These are phyloP conservation scores for Chiloscyllium punctatum DNA, from an alignment of 2,797 vertebrate species.

Conservation along the genomic window DNA sequence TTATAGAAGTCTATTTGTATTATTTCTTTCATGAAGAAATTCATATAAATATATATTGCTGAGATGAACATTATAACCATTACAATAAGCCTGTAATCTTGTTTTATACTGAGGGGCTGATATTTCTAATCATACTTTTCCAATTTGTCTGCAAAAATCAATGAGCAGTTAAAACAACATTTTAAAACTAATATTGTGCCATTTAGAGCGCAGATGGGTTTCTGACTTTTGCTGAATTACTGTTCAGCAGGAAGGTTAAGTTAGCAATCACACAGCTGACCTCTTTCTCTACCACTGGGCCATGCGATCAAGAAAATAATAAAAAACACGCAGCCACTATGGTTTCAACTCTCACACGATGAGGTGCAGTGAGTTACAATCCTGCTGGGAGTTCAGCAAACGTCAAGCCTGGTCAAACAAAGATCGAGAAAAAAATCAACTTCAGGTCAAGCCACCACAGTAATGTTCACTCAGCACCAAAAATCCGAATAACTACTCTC, in stretches of 20 bases:
- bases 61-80: background rate
- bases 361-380: background rate
- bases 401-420: conserved; percentile 32
- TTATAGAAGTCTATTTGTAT: conserved; percentile 1
- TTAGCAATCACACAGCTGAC: conserved; percentile 37
- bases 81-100: background rate
- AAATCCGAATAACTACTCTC: background rate
- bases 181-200: conserved; percentile 35
- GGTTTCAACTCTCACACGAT: background rate
- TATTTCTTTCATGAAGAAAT: background rate
- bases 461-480: background rate
- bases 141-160: conserved; percentile 12
- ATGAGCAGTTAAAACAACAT: conserved; percentile 24
- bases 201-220: conserved; percentile 20
- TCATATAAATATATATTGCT: background rate
- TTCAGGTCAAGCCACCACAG: conserved; percentile 20
- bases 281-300: conserved; percentile 14
- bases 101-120: background rate
- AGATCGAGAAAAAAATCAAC: conserved; percentile 27
- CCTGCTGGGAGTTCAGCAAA: conserved; percentile 28
- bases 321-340: background rate
- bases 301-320: conserved; percentile 34
- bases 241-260: conserved; percentile 33
- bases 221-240: conserved; percentile 26
- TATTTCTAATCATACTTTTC: conserved; percentile 32